Evolutionary conservation across 2,113 vertebrate genomes (phyloP).

Genomic region (Phyllostomus hastatus): DNA sequence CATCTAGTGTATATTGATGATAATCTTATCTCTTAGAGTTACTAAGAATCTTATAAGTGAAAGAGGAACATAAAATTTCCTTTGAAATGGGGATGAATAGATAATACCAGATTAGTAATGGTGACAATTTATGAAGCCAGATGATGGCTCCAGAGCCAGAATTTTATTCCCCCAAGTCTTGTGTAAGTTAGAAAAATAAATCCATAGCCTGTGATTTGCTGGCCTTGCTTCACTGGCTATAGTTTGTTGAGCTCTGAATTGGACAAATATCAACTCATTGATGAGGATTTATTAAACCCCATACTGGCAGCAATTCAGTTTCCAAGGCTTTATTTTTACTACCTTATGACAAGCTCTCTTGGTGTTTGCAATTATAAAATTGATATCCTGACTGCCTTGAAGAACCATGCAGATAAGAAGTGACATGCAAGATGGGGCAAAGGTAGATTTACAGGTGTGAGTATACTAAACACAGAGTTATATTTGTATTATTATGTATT

Average conservation of each 20-base stretch:
- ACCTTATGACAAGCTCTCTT: background rate
- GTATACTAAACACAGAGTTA: too few species aligned
- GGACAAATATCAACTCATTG: background rate
- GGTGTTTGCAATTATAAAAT: background rate
- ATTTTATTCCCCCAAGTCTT: background rate
- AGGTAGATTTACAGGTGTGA: background rate
- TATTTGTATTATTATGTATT: too few species aligned
- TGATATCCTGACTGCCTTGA: background rate
- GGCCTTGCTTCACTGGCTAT: background rate
- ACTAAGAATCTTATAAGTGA: background rate
- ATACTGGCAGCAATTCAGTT: background rate
- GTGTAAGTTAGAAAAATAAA: background rate
- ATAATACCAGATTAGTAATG: background rate
- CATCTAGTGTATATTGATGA: background rate
- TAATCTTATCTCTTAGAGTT: background rate
- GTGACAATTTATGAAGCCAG: background rate
- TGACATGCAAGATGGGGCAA: background rate
- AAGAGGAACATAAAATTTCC: background rate
- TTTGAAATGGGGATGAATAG: background rate
- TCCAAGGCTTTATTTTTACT: background rate
- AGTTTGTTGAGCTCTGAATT: background rate
- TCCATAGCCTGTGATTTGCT: background rate
- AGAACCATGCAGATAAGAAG: background rate
- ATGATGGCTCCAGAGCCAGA: background rate
- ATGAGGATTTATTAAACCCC: background rate